Conservation (phyloP, 2,888 invertebrate genomes). For the Dryocosmus kuriphilus region DNA sequence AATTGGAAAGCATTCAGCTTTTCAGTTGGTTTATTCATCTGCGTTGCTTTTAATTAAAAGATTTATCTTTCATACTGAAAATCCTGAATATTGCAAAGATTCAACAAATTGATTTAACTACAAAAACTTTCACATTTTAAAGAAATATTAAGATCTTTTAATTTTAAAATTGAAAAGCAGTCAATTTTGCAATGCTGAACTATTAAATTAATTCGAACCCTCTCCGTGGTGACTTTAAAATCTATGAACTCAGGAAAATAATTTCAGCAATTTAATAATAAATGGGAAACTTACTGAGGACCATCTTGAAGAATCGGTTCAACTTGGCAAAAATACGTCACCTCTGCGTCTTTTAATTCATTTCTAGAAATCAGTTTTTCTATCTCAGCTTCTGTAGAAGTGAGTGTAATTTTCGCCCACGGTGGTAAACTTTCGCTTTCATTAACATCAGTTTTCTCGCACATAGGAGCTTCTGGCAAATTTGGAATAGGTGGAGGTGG, state of each 20-base stretch:
- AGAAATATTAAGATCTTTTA: too few species aligned
- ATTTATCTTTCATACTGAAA: too few species aligned
- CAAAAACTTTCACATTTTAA: too few species aligned
- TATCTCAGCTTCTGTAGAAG: slow-evolving; percentile 73
- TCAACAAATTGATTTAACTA: too few species aligned
- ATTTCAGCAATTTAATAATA: slow-evolving; percentile 13
- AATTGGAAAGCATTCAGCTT: too few species aligned
- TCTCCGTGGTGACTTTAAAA: not conserved
- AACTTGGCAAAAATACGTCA: slow-evolving; percentile 74
- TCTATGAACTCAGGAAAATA: slow-evolving; percentile 1
- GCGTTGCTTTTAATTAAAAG: too few species aligned
- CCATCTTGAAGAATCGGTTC: slow-evolving; percentile 76
- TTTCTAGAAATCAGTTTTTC: slow-evolving; percentile 73
- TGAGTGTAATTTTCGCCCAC: slow-evolving; percentile 74
- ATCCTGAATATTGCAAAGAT: too few species aligned
- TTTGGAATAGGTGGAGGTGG: slow-evolving; percentile 71
- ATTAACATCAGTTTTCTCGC: slow-evolving; percentile 68
- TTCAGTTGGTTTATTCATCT: too few species aligned
- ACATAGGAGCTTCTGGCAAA: slow-evolving; percentile 65
- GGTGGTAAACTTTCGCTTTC: slow-evolving; percentile 70
- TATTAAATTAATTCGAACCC: too few species aligned
- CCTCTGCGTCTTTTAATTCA: slow-evolving; percentile 74
- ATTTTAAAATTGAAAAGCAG: too few species aligned
- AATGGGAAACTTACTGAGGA: slow-evolving; percentile 69
- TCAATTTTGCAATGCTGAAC: too few species aligned